These are phyloP conservation scores for Eristalis arbustorum DNA, from an alignment of 2,888 invertebrate species.

Conservation along the genomic window DNA sequence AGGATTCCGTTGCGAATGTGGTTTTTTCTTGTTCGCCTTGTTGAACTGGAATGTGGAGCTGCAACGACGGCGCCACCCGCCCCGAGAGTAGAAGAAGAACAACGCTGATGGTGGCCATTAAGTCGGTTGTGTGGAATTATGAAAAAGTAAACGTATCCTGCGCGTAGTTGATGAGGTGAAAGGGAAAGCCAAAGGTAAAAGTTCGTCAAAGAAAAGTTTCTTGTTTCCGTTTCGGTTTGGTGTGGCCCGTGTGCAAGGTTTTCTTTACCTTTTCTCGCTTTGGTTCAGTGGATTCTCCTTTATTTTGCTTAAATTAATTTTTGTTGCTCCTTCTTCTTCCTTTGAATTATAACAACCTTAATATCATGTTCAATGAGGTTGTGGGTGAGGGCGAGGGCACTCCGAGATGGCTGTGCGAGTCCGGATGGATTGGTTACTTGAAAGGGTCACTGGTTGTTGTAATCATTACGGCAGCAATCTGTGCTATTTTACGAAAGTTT, in stretches of 20 bases:
- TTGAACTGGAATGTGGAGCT: constrained; percentile 4
- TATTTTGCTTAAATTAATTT: constrained; percentile 62
- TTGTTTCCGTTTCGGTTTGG: constrained; percentile 28
- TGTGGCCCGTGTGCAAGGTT: constrained; percentile 16
- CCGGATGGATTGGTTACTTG: not conserved
- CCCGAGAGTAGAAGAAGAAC: not conserved
- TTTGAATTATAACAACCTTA: constrained; percentile 2
- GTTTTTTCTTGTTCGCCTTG: constrained; percentile 1
- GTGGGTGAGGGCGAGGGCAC: not conserved
- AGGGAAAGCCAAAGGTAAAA: constrained; percentile 63
- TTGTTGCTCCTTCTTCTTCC: not conserved
- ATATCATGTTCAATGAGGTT: not conserved
- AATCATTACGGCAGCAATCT: not conserved
- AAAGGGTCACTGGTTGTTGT: constrained; percentile 5
- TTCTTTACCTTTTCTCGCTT: constrained; percentile 27
- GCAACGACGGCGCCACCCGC: not conserved
- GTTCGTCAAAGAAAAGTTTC: constrained; percentile 70
- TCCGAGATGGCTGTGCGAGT: not conserved
- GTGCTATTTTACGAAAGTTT: not conserved
- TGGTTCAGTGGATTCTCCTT: constrained; percentile 41
- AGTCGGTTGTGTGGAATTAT: constrained; percentile 48
- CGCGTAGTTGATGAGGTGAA: constrained; percentile 65
- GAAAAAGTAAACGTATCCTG: constrained; percentile 65
- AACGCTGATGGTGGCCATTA: constrained; percentile 38
- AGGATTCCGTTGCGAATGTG: constrained; percentile 48